A percentile compares a stretch with the other conserved stretches of the same genome.
phyloP scores from a whole-genome alignment of 2,113 vertebrate species.

The Glaucidium brasilianum region DNA sequence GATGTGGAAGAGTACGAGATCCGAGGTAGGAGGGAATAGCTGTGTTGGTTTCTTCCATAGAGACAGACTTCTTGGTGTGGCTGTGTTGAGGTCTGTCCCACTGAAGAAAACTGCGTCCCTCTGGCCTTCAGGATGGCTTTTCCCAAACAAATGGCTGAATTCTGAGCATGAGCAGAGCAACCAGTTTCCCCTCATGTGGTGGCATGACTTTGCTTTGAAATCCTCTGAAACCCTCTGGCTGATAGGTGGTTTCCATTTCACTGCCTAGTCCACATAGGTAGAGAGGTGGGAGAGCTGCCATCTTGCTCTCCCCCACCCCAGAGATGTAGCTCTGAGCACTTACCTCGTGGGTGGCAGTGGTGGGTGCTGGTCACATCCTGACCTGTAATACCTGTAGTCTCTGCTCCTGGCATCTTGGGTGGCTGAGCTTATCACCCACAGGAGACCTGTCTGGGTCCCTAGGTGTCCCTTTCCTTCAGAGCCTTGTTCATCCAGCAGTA shows the following conservation, averaged over 20 bases:
- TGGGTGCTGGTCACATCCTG: not conserved
- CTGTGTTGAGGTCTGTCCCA: not conserved
- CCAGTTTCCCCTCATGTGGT: not conserved
- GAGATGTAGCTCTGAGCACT: not conserved
- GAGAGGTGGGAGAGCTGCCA: not conserved
- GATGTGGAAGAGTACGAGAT: conserved; percentile 90
- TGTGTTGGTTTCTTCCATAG: not conserved
- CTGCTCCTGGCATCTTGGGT: not conserved
- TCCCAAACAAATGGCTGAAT: not conserved
- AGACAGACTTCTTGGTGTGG: not conserved
- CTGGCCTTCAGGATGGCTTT: not conserved
- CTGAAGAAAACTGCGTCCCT: not conserved
- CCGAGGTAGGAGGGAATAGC: conserved; percentile 77
- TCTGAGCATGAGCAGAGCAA: not conserved
- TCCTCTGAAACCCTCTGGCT: not conserved
- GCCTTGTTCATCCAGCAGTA: not conserved
- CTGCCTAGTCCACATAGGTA: not conserved
- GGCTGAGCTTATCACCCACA: not conserved
- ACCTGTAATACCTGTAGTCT: not conserved
- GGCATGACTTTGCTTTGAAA: not conserved
- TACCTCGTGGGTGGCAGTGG: not conserved
- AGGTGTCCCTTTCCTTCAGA: not conserved
- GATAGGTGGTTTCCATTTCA: not conserved
- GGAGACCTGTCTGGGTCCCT: not conserved
- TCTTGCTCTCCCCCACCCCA: not conserved